Conservation (phyloP, 1,140 invertebrate genomes). For the Batillaria attramentaria region DNA sequence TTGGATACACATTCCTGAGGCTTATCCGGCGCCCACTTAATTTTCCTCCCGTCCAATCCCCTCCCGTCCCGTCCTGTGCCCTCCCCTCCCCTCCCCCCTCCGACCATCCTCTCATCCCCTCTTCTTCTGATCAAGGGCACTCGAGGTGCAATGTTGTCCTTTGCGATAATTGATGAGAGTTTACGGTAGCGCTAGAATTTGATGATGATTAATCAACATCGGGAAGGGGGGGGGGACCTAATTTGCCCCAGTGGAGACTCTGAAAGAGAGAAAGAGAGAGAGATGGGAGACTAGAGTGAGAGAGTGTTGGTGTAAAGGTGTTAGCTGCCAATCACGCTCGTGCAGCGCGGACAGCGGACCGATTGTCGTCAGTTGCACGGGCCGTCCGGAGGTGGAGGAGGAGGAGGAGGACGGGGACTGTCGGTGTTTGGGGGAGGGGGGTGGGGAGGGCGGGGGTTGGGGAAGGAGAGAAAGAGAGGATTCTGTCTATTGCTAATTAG, state of each 20-base stretch:
- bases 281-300: neutral
- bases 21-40: slow-evolving; percentile 9
- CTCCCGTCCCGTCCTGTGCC: too few relatives aligned
- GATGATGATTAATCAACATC: slow-evolving; percentile 36
- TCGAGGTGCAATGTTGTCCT: slow-evolving; percentile 29
- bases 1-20: slow-evolving; percentile 3
- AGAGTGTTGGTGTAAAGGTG: slow-evolving; percentile 25
- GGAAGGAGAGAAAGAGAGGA: neutral
- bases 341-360: neutral
- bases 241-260: neutral
- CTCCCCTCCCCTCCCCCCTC: neutral
- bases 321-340: slow-evolving; percentile 25
- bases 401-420: neutral
- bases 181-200: slow-evolving; percentile 15
- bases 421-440: neutral
- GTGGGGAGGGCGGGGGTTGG: neutral
- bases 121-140: slow-evolving; percentile 17
- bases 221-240: neutral
- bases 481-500: too few relatives aligned
- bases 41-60: slow-evolving; percentile 4
- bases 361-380: slow-evolving; percentile 5
- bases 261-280: too few relatives aligned
- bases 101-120: neutral
- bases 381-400: neutral
- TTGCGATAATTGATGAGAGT: slow-evolving; percentile 25